Base-by-base conservation (phyloP, 2,888 invertebrate genomes). In the Helleia helle region DNA sequence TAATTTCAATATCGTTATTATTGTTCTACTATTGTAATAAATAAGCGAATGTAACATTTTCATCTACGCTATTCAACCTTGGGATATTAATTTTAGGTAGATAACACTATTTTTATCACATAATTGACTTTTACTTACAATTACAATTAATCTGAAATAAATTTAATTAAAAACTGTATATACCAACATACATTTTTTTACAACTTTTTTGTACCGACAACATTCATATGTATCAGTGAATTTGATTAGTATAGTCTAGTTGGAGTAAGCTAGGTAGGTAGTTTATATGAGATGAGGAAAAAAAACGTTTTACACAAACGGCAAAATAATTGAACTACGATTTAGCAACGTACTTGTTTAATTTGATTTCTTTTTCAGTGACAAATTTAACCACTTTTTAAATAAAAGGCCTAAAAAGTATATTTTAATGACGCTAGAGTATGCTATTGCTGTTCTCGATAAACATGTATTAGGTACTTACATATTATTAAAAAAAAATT, bases 51-150 rank as follows among this genome's bases (percentile, higher is more conserved):
- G 18, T 5, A 22, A 22, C n/a, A n/a, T n/a, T n/a, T n/a, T 22
- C 22, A 22, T 5, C 8, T 22, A 2, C 8, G 5, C 5, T 18
- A 4, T 18, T 18, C 18, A 18, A 3, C 5, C 7, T 5, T 5
- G 22, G 22, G 8, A 22, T 2, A 22, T 22, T n/a, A n/a, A n/a
- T n/a, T n/a, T n/a, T n/a, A n/a, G n/a, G 1, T 22, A 7, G 7
- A 5, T 22, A 3, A 15, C n/a, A 7, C 8, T 22, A 22, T 22
- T 22, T 18, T 34, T 34, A 34, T 34, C 34, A 34, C 34, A 18
- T 34, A 34, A 34, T 34, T 34, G 34, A 34, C 34, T 18, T 22
- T 34, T 34, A 34, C 34, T 34, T 34, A 22, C 18, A 17, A 11
- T 34, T 34, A 22, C 22, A 22, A 22, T 22, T 2, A 15, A 5